A percentile compares a stretch with the other conserved stretches of the same genome.
Evolutionary conservation across 2,797 vertebrate genomes (phyloP).

Genomic region (Hippoglossus hippoglossus): DNA sequence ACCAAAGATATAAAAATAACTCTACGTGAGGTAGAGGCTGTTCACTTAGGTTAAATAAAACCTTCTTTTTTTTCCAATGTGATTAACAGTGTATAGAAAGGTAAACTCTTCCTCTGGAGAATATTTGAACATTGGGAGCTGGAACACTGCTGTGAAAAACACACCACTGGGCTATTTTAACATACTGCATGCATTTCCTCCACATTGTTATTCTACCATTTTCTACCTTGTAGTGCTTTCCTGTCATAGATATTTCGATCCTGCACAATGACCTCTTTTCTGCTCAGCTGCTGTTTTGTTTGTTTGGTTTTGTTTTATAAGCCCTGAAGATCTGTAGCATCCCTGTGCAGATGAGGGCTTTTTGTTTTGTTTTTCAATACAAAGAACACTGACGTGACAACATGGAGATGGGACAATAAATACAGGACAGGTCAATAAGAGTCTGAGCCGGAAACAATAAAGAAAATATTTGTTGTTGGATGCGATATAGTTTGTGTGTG

Average conservation of each 20-base stretch:
- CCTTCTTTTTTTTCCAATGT: background rate
- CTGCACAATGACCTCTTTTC: slow-evolving; percentile 5
- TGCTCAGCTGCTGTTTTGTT: slow-evolving; percentile 14
- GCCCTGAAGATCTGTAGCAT: slow-evolving; percentile 3
- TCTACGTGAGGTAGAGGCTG: background rate
- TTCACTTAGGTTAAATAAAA: background rate
- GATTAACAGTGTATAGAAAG: slow-evolving; percentile 5
- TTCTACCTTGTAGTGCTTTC: background rate
- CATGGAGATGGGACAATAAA: background rate
- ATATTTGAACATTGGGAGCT: background rate
- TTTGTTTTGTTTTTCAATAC: background rate
- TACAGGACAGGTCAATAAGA: background rate
- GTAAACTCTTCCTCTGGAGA: slow-evolving; percentile 9
- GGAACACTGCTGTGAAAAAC: slow-evolving; percentile 10
- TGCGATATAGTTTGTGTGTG: background rate
- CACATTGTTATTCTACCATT: slow-evolving; percentile 10
- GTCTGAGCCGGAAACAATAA: background rate
- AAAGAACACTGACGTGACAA: background rate
- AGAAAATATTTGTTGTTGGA: background rate
- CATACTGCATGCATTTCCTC: background rate
- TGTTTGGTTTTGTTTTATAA: background rate
- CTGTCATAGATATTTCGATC: slow-evolving; percentile 7
- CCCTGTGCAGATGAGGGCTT: slow-evolving; percentile 1
- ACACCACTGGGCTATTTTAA: background rate
- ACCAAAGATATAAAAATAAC: background rate